Percentiles rank a stretch among this genome's conserved stretches.
These are phyloP conservation scores for Choristoneura rosaceana DNA, from an alignment of 2,888 invertebrate genomes.

Conservation along the genomic window DNA sequence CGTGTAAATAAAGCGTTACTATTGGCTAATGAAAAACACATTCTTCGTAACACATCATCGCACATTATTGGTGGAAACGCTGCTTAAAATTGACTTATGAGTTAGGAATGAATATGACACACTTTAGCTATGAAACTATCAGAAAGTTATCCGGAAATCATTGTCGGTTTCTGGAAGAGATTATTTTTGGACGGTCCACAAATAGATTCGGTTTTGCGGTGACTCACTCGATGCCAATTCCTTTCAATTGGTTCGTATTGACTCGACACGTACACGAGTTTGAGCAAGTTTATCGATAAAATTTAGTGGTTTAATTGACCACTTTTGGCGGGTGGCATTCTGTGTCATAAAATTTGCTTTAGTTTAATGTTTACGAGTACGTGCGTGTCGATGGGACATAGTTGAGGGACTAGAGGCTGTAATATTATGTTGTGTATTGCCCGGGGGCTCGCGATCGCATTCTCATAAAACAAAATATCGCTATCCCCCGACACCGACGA, in stretches of 20 bases:
- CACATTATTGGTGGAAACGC: no score
- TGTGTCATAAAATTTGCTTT: conserved; percentile 53
- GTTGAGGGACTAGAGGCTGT: neutral
- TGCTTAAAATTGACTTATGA: neutral
- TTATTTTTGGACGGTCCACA: conserved; percentile 25
- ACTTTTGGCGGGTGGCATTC: conserved; percentile 47
- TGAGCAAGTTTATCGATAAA: conserved; percentile 54
- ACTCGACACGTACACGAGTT: conserved; percentile 57
- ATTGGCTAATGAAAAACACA: no score
- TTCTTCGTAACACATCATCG: no score
- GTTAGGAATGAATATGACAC: conserved; percentile 2
- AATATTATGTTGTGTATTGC: no score
- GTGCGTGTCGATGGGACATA: neutral
- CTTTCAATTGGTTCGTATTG: conserved; percentile 66
- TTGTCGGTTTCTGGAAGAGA: conserved; percentile 30
- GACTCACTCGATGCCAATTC: conserved; percentile 58
- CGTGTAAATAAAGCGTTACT: no score
- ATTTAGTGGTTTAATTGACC: conserved; percentile 67
- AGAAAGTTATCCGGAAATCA: conserved; percentile 31
- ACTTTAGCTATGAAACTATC: conserved; percentile 2
- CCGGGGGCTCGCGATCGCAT: no score
- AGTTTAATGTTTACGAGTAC: conserved; percentile 41
- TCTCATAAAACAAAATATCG: no score
- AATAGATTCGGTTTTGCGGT: conserved; percentile 43
- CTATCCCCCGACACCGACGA: no score